Base-by-base conservation (phyloP, 1,140 invertebrate species). In the Samia ricini region DNA sequence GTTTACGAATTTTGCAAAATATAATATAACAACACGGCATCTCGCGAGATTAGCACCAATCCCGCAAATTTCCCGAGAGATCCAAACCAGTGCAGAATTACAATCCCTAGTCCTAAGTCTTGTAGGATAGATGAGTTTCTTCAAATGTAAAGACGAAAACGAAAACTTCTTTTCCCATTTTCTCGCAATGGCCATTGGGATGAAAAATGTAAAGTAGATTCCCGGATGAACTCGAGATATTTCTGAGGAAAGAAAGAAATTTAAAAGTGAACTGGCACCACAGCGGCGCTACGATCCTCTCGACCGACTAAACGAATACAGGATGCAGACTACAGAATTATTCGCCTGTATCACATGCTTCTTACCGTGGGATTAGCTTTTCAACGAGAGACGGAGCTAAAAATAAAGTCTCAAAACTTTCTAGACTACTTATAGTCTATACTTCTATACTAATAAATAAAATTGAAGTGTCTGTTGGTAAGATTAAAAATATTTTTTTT, bases 231-330 rank as follows among this genome's bases (percentile, higher is more conserved):
- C 72, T 83, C 79, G 81, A 83, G 81, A 86, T 87, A 84, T 88
- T 83, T 86, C 82, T 84, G 84, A 67, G 78, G 73, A 77, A 83
- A 88, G 82, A 88, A 88, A 86, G 77, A 87, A 89, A 86, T 84
- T 86, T 84, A 76, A 79, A 85, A 85, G 76, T 83, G 67, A 85
- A 86, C 71, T 80, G 75, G 76, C 74, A 65, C 56, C 65, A 69
- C 74, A 70, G 65, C 65, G 72, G 66, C 55, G 66, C 66, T 68
- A 56, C 63, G 60, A 74, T 76, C 69, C 63, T 68, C 57, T 68
- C 66, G 64, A 72, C 64, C 67, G 66, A 64, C 71, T 75, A 71
- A 81, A 84, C 69, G 79, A 76, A 69, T 70, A 75, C 70, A 76
- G 68, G 72, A 79, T 76, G 68, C 71, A 77, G 65, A 71, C 56